Conservation (phyloP, 1,140 invertebrate genomes). For the Tetragnatha versicolor region DNA sequence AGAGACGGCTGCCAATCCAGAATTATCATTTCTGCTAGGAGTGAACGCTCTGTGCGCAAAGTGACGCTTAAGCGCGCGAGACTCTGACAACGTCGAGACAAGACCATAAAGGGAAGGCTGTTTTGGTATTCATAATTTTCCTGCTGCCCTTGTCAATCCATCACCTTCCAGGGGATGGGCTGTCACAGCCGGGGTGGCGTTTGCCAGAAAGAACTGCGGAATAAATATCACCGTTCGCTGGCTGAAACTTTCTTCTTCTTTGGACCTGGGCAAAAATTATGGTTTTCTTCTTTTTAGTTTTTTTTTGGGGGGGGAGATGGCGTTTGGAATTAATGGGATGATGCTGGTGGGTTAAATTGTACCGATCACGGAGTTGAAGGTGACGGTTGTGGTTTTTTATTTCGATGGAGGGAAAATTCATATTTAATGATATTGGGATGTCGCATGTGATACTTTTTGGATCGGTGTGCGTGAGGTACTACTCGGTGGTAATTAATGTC, state of each 20-base stretch:
- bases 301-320: no score
- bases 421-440: no score
- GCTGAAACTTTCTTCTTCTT: slow-evolving; percentile 19
- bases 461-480: no score
- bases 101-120: slow-evolving; percentile 25
- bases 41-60: not conserved
- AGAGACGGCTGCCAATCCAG: not conserved
- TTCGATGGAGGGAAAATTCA: no score
- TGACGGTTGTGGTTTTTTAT: no score
- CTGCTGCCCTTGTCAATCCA: slow-evolving; percentile 28
- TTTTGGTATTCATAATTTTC: slow-evolving; percentile 48
- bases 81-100: slow-evolving; percentile 8
- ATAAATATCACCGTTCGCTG: not conserved
- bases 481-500: no score
- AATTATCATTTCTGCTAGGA: not conserved
- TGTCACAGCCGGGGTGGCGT: slow-evolving; percentile 10
- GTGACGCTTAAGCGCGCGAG: not conserved
- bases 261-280: no score
- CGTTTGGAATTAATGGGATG: no score
- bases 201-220: not conserved
- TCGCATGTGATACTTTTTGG: no score
- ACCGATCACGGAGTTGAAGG: no score
- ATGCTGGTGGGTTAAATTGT: no score
- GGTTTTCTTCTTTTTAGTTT: no score
- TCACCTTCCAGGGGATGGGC: slow-evolving; percentile 18